A percentile compares a stretch with the other conserved stretches of the same genome.
phyloP scores from a whole-genome alignment of 2,888 invertebrate species.

The Villa cingulata region DNA sequence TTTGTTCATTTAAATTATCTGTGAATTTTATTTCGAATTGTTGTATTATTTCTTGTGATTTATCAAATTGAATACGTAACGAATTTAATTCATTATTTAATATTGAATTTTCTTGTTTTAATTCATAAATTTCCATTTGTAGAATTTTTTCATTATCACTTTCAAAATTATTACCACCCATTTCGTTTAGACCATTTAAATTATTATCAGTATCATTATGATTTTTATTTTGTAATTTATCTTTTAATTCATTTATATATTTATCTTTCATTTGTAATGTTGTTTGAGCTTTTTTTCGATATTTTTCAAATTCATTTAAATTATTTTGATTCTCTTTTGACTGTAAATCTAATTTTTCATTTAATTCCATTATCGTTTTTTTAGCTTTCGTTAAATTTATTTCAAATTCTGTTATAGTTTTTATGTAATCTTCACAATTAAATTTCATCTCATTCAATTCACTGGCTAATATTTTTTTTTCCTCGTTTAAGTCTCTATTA shows the following conservation, averaged over 20 bases:
- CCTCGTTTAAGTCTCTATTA: slow-evolving; percentile 19
- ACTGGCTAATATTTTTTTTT: slow-evolving; percentile 22
- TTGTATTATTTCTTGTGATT: slow-evolving; percentile 8
- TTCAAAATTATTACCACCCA: slow-evolving; percentile 10
- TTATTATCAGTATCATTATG: slow-evolving; percentile 17
- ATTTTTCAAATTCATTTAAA: slow-evolving; percentile 52
- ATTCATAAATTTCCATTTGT: slow-evolving; percentile 47
- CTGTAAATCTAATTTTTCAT: slow-evolving; percentile 38
- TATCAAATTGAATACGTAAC: slow-evolving; percentile 19
- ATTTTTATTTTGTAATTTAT: slow-evolving; percentile 9
- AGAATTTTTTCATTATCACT: slow-evolving; percentile 22
- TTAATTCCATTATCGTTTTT: slow-evolving; percentile 35
- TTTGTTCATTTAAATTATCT: slow-evolving; percentile 4
- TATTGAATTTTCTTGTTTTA: slow-evolving; percentile 33
- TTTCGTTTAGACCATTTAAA: slow-evolving; percentile 7
- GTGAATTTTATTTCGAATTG: slow-evolving; percentile 7
- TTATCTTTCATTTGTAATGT: slow-evolving; percentile 66
- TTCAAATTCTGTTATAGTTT: slow-evolving; percentile 31
- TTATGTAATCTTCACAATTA: slow-evolving; percentile 24
- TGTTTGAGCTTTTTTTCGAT: slow-evolving; percentile 63
- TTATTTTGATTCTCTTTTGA: slow-evolving; percentile 36
- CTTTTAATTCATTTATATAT: slow-evolving; percentile 43
- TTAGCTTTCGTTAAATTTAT: slow-evolving; percentile 34
- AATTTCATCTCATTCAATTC: slow-evolving; percentile 19
- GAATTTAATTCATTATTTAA: slow-evolving; percentile 22